Base-by-base conservation (phyloP, 2,888 invertebrate species). In the Dryocosmus kuriphilus region DNA sequence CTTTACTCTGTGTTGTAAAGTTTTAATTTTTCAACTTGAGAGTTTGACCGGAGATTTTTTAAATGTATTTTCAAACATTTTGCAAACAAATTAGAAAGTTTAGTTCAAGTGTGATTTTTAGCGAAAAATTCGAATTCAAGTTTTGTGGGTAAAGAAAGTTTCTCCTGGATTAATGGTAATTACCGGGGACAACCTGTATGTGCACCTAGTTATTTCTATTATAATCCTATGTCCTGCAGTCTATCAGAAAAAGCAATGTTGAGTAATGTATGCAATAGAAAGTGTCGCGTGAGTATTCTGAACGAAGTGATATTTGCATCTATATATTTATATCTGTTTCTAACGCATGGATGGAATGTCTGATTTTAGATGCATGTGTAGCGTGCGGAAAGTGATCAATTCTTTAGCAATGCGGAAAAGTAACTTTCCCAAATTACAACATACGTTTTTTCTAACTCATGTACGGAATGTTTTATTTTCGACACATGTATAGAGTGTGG, bases 91-190 rank as follows among this genome's bases (percentile, higher is more conserved):
- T 32, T 71, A 71, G 51, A 71, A 71, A 71, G 71, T 71, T 46
- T 41, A 63, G 35, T n/a, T 27, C 16, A 41, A 41, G 38, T 51
- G 32, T n/a, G 46, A 51, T 51, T 71, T 27, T 46, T 11, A 27
- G 3, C 11, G n/a, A 71, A 51, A 55, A 71, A 71, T 30, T 67
- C 16, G 27, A 46, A 67, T n/a, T 71, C 71, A 51, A 51, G 71
- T 51, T 71, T 71, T 22, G 27, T 71, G 24, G 16, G 30, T 46
- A 51, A 71, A 32, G 71, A 67, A 67, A 71, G 71, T 71, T 55
- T 51, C 32, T 71, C 51, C 27, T n/a, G 30, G n/a, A 32, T 30
- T 60, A 60, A 60, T 60, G 24, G 8, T 24, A 24, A 22, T 27
- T 60, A 24, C 27, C 30, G 14, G 38, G 2, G 19, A 16, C 4